phyloP scores from a whole-genome alignment of 1,140 invertebrate genomes.

The Microplitis demolitor region DNA sequence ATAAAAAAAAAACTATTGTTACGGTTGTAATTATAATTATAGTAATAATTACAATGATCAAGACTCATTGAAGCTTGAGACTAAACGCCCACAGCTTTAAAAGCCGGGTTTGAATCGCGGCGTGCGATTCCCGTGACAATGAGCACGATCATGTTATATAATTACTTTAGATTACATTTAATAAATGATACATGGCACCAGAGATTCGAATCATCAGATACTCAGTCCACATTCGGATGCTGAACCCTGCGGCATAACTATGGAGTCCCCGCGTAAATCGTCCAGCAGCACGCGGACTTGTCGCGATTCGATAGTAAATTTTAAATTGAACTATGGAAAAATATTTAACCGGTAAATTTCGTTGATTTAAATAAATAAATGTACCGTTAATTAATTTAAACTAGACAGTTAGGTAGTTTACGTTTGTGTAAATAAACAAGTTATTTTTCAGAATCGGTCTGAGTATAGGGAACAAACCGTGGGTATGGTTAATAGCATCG shows the following conservation, averaged over 20 bases:
- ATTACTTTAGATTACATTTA: conserved; percentile 44
- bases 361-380: too few species aligned
- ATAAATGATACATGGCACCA: conserved; percentile 30
- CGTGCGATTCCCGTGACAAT: background rate
- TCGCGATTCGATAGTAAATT: conserved; percentile 33
- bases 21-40: too few species aligned
- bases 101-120: background rate
- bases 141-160: conserved; percentile 36
- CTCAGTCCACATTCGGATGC: conserved; percentile 42
- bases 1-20: too few species aligned
- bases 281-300: conserved; percentile 30
- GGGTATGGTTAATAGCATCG: conserved; percentile 48
- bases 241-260: conserved; percentile 28
- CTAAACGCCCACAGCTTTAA: background rate
- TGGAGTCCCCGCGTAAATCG: conserved; percentile 36
- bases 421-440: background rate
- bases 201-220: conserved; percentile 32
- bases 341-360: conserved; percentile 52
- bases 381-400: too few species aligned
- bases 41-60: background rate
- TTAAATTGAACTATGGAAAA: conserved; percentile 44
- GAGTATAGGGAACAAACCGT: conserved; percentile 50
- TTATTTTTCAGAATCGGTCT: conserved; percentile 45
- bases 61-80: background rate
- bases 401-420: too few species aligned